Conservation (phyloP, 2,113 vertebrate genomes). For the Ctenomys sociabilis region DNA sequence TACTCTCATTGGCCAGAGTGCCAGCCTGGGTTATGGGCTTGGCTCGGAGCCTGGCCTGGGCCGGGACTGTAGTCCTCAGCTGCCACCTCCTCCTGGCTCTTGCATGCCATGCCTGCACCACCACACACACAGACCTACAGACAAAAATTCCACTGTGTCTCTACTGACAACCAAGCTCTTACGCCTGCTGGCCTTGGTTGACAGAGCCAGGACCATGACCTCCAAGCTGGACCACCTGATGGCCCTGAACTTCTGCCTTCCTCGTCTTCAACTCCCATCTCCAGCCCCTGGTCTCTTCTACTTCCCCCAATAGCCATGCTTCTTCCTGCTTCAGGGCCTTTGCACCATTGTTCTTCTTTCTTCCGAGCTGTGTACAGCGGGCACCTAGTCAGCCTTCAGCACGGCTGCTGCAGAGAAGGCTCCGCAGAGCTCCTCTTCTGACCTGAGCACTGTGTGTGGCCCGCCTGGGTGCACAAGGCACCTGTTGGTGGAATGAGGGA, state of each 20-base stretch:
- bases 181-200: not conserved
- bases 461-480: not conserved
- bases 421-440: not conserved
- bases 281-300: not conserved
- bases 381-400: not conserved
- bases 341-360: not conserved
- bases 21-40: slow-evolving; percentile 8
- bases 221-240: not conserved
- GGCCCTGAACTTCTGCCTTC: not conserved
- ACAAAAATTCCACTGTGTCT: not conserved
- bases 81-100: not conserved
- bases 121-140: not conserved
- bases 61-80: not conserved
- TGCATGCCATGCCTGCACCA: not conserved
- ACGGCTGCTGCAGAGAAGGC: not conserved
- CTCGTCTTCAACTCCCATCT: not conserved
- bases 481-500: not conserved
- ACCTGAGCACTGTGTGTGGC: not conserved
- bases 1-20: not conserved
- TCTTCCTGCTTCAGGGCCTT: not conserved
- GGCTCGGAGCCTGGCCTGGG: not conserved
- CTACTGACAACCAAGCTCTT: not conserved
- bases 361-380: not conserved
- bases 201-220: not conserved
- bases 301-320: not conserved